Conservation (phyloP, 2,888 invertebrate species). For the Drosophila barbarae region DNA sequence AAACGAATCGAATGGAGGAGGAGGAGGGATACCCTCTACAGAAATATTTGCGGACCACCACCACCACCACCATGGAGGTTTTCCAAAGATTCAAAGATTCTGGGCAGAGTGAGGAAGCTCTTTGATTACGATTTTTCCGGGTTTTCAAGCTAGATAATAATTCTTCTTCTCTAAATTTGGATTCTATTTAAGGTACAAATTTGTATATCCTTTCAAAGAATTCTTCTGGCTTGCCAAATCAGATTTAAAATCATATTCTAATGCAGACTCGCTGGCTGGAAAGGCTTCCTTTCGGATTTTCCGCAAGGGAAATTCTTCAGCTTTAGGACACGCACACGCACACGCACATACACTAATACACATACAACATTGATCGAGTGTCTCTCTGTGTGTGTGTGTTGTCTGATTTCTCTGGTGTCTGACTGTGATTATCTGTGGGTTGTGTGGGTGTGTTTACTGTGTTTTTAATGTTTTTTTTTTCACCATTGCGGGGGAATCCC, state of each 20-base stretch:
- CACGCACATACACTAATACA: slow-evolving; percentile 66
- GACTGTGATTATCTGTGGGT: slow-evolving; percentile 4
- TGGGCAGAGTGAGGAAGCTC: too few relatives aligned
- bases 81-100: too few relatives aligned
- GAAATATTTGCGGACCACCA: not conserved
- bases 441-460: slow-evolving; percentile 9
- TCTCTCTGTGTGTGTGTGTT: slow-evolving; percentile 42
- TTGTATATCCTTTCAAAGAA: not conserved
- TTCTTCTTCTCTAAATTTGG: not conserved
- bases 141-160: not conserved
- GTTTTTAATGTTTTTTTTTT: not conserved
- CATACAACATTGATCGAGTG: slow-evolving; percentile 65
- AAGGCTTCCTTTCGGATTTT: not conserved
- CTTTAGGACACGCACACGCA: slow-evolving; percentile 40
- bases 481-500: slow-evolving; percentile 4
- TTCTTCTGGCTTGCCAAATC: not conserved
- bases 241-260: not conserved
- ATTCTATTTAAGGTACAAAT: not conserved
- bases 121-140: not conserved
- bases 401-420: slow-evolving; percentile 28
- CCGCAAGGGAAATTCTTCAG: slow-evolving; percentile 19
- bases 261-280: not conserved
- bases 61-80: too few relatives aligned
- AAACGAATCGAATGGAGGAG: slow-evolving; percentile 16
- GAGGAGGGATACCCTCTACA: not conserved